phyloP scores from a whole-genome alignment of 1,140 invertebrate species.

The Drosophila leontia region DNA sequence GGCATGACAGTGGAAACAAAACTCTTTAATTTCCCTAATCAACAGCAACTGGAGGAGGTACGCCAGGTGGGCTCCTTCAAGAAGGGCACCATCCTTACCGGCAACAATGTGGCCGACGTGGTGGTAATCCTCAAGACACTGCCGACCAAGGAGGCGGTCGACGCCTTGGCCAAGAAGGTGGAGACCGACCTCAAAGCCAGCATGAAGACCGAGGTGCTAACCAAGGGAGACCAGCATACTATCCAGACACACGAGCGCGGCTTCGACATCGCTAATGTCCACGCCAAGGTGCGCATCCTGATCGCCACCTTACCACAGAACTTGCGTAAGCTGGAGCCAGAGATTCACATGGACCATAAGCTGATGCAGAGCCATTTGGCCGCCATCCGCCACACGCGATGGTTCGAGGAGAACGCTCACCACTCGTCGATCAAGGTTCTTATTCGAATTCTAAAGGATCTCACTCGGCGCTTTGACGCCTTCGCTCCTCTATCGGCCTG shows the following conservation, averaged over 20 bases:
- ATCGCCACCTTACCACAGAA: constrained; percentile 97
- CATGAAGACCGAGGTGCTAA: constrained; percentile 87
- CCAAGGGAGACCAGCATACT: constrained; percentile 87
- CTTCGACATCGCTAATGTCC: constrained; percentile 92
- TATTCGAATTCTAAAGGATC: constrained; percentile 95
- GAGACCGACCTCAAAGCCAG: constrained; percentile 91
- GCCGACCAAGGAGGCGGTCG: constrained; percentile 97
- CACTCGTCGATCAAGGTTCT: constrained; percentile 98
- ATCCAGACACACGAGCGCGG: constrained; percentile 90
- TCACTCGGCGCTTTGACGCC: constrained; percentile 95
- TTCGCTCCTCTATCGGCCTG: constrained; percentile 96
- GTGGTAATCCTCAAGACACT: constrained; percentile 99
- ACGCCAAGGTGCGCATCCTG: constrained; percentile 94
- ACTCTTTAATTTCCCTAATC: background rate
- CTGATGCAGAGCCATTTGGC: constrained; percentile 95
- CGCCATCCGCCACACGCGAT: constrained; percentile 96
- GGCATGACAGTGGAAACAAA: background rate
- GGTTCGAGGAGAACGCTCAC: constrained; percentile 99
- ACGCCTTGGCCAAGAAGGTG: constrained; percentile 95
- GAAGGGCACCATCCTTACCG: constrained; percentile 98
- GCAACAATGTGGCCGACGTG: constrained; percentile 97
- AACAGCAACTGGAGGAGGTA: constrained; percentile 97
- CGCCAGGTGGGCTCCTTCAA: constrained; percentile 98
- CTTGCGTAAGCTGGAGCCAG: constrained; percentile 95
- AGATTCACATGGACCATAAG: constrained; percentile 95